Conservation (phyloP, 2,888 invertebrate species). For the Boloria euphrosyne region DNA sequence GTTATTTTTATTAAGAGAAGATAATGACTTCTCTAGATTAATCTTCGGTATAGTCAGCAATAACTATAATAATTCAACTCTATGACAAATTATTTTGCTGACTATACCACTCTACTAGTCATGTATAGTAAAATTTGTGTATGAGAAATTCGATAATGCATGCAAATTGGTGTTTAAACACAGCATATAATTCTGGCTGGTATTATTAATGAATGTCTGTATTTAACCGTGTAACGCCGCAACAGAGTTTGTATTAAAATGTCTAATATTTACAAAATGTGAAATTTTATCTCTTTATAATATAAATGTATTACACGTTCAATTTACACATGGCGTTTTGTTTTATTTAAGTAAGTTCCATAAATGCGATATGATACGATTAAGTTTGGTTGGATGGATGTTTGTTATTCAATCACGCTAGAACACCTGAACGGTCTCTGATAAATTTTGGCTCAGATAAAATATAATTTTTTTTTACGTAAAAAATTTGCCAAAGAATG, state of each 20-base stretch:
- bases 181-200: constrained; percentile 26
- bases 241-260: constrained; percentile 66
- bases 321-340: background rate
- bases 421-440: too few species aligned
- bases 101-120: constrained; percentile 14
- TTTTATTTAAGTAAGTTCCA: background rate
- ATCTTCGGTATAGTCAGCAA: constrained; percentile 10
- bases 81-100: constrained; percentile 13
- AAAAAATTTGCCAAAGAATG: too few species aligned
- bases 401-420: too few species aligned
- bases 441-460: too few species aligned
- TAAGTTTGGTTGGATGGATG: too few species aligned
- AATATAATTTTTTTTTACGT: too few species aligned
- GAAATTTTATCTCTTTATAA: constrained; percentile 80
- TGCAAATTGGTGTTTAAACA: constrained; percentile 31
- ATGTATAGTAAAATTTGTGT: constrained; percentile 20
- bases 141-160: constrained; percentile 20
- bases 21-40: background rate
- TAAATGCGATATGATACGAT: background rate
- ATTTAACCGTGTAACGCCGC: constrained; percentile 58
- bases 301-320: constrained; percentile 66
- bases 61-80: background rate
- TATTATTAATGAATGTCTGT: constrained; percentile 34
- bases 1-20: constrained; percentile 12
- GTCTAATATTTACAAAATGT: constrained; percentile 79